Base-by-base conservation (phyloP, 2,888 invertebrate genomes). In the Microplitis manilae region DNA sequence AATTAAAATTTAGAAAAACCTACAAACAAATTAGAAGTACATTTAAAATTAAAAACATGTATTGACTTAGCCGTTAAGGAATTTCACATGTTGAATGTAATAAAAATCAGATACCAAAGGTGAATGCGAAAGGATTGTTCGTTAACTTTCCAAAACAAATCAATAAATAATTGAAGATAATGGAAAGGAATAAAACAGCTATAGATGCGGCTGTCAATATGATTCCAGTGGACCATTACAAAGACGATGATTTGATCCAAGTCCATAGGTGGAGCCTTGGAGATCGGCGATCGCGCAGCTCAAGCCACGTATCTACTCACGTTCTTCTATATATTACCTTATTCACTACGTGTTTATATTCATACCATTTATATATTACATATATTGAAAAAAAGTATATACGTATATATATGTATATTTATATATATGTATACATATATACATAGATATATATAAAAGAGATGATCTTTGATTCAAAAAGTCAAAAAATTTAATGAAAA, bases 281-380 rank as follows among this genome's bases (percentile, higher is more conserved):
- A 88, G 87, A 88, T 86, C 87, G 87, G 87, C 89, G 87, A 85
- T 87, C 85, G 87, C 87, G 89, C 90, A 89, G 89, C 88, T 87
- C 87, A 89, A 90, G 89, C 90, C 90, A 90, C 90, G 90, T 90
- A 90, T 90, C 90, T 90, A 89, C 88, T 89, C 88, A 89, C 89
- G 89, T 89, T 90, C 86, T 89, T 89, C 89, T 90, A 88, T 90
- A 89, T 89, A 89, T 87, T 77, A 73, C 77, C 76, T 79, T 75
- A 80, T 40, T 74, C 71, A 75, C 74, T 74, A 67, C 77, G 77
- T 74, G 77, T 77, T 77, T 41, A 74, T 73, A 73, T 69, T 64
- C 50, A 65, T 65, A 65, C 20, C 38, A 62, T 38, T 65, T 30
- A 65, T 65, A 65, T 65, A 65, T 62, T 50, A 50, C 15, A 62